Evolutionary conservation across 2,888 invertebrate genomes (phyloP).

Genomic region (Drosophila parthenogenetica): DNA sequence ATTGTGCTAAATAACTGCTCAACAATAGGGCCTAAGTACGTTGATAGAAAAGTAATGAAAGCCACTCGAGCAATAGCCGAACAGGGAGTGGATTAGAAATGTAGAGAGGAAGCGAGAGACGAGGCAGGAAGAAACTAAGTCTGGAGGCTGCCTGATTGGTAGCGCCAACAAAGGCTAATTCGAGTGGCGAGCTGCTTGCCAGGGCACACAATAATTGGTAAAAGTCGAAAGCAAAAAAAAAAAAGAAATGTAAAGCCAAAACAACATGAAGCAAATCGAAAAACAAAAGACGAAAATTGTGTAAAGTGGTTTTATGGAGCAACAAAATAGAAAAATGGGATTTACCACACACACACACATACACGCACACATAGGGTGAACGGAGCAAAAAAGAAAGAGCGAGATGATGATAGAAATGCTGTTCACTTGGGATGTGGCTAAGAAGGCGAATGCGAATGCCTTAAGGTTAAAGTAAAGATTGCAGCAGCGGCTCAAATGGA

Average conservation of each 20-base stretch:
- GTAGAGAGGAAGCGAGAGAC: neutral
- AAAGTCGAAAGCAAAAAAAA: constrained; percentile 54
- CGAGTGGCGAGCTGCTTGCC: constrained; percentile 24
- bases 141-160: constrained; percentile 64
- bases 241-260: constrained; percentile 37
- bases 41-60: constrained; percentile 80
- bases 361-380: constrained; percentile 19
- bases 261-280: constrained; percentile 70
- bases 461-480: constrained; percentile 81
- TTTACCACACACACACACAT: constrained; percentile 69
- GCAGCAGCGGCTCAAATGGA: constrained; percentile 81
- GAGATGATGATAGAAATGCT: constrained; percentile 3
- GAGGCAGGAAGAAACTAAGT: constrained; percentile 12
- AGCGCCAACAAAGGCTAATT: constrained; percentile 42
- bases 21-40: constrained; percentile 78
- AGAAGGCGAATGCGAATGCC: constrained; percentile 59
- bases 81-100: neutral
- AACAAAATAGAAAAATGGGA: constrained; percentile 81
- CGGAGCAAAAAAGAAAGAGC: neutral
- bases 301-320: constrained; percentile 81
- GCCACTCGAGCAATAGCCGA: constrained; percentile 32
- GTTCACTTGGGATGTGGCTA: constrained; percentile 56
- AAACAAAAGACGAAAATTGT: constrained; percentile 82
- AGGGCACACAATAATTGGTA: constrained; percentile 76
- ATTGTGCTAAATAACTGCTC: constrained; percentile 79